Conservation (phyloP, 2,888 invertebrate species). For the Eupithecia insigniata region DNA sequence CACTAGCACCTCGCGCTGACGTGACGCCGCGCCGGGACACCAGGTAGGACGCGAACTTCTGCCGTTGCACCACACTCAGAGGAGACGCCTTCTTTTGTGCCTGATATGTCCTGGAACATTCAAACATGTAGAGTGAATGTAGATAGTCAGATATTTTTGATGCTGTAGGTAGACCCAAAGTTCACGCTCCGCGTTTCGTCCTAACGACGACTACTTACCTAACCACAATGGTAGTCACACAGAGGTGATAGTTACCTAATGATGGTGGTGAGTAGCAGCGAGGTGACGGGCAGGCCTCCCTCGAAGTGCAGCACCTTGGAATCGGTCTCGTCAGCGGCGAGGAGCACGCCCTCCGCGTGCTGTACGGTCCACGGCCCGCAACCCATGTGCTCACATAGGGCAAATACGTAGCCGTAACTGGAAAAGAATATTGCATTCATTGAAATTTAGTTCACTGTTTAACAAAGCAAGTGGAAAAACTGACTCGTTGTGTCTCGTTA, state of each 20-base stretch:
- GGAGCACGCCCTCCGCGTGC: conserved; percentile 95
- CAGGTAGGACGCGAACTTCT: conserved; percentile 96
- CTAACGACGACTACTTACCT: not conserved
- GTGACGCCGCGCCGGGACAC: conserved; percentile 95
- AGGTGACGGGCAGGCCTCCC: conserved; percentile 92
- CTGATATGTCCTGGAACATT: conserved; percentile 63
- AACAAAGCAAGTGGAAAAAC: too few relatives aligned
- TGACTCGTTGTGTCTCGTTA: too few relatives aligned
- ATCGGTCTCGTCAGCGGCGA: conserved; percentile 98
- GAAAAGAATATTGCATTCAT: conserved; percentile 27
- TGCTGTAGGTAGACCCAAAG: not conserved
- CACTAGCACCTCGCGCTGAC: conserved; percentile 91
- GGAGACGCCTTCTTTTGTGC: conserved; percentile 77
- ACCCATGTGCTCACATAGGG: conserved; percentile 90
- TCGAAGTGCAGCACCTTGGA: conserved; percentile 95
- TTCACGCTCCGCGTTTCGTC: not conserved
- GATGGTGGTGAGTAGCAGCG: conserved; percentile 84
- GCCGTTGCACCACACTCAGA: conserved; percentile 89
- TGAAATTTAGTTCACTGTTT: too few relatives aligned
- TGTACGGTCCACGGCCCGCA: conserved; percentile 86
- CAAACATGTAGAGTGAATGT: not conserved
- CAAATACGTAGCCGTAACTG: conserved; percentile 93
- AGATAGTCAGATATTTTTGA: not conserved
- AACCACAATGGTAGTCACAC: not conserved
- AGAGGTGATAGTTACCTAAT: conserved; percentile 60